Conservation (phyloP, 2,113 vertebrate genomes). For the Sylvilagus bachmani region DNA sequence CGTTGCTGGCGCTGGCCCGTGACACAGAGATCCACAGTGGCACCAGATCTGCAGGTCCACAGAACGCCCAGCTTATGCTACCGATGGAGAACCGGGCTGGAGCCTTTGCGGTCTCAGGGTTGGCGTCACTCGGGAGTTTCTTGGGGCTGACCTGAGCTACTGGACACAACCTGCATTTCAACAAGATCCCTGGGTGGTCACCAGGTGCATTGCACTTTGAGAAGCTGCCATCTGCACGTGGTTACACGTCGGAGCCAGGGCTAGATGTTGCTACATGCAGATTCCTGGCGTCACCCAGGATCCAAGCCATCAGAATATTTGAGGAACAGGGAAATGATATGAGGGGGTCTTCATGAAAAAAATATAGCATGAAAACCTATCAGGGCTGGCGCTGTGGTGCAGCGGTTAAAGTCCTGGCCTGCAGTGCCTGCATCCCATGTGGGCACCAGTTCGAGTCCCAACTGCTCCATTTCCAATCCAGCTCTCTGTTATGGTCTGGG, state of each 20-base stretch:
- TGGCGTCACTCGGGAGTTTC: accelerated
- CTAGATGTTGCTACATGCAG: neutral
- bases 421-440: too few species aligned
- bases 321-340: neutral
- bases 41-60: accelerated
- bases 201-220: too few species aligned
- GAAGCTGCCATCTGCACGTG: neutral
- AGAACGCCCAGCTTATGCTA: neutral
- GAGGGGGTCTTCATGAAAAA: neutral
- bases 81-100: neutral
- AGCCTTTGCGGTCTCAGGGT: accelerated
- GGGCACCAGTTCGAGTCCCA: too few species aligned
- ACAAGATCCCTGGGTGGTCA: too few species aligned
- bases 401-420: too few species aligned
- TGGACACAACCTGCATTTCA: neutral
- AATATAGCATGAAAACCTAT: too few species aligned
- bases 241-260: neutral
- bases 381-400: too few species aligned
- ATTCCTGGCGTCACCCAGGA: neutral
- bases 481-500: too few species aligned
- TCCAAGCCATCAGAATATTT: neutral
- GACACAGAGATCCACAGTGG: accelerated
- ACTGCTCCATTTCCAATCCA: too few species aligned
- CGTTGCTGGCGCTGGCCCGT: too few species aligned
- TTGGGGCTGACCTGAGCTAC: neutral